Conservation (phyloP, 2,888 invertebrate species). For the Microplitis deprimator region DNA sequence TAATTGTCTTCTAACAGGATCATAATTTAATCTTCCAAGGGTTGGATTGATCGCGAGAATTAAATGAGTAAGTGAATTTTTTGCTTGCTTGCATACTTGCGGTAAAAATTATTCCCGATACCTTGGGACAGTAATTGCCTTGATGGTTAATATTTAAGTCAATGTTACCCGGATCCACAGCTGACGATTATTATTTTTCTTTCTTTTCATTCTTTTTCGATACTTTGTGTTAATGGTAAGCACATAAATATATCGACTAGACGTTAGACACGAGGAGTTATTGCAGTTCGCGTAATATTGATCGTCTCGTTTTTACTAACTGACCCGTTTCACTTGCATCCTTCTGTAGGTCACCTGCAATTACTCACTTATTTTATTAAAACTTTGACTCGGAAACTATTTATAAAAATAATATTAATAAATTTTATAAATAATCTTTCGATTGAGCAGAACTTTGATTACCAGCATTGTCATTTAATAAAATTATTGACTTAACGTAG, state of each 20-base stretch:
- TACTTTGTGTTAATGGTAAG: neutral
- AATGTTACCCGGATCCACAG: neutral
- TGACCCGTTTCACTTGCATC: constrained; percentile 34
- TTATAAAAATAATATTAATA: neutral
- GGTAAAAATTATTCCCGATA: neutral
- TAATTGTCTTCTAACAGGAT: too few relatives aligned
- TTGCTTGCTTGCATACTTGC: too few relatives aligned
- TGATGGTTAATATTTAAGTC: neutral
- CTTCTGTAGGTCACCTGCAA: constrained; percentile 35
- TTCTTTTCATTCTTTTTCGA: neutral
- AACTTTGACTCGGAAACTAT: neutral
- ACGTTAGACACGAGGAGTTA: constrained; percentile 12
- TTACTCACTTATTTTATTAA: constrained; percentile 10
- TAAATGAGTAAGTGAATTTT: too few relatives aligned
- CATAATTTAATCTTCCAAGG: too few relatives aligned
- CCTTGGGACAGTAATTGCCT: neutral
- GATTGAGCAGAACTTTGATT: neutral
- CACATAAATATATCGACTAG: constrained; percentile 14
- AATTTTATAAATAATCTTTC: neutral
- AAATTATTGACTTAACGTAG: neutral
- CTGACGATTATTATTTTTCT: neutral
- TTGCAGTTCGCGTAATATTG: constrained; percentile 45
- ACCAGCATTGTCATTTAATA: neutral
- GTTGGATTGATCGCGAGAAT: too few relatives aligned
- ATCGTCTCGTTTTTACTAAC: constrained; percentile 44